phyloP scores from a whole-genome alignment of 2,888 invertebrate species.

The Lumbricus terrestris region DNA sequence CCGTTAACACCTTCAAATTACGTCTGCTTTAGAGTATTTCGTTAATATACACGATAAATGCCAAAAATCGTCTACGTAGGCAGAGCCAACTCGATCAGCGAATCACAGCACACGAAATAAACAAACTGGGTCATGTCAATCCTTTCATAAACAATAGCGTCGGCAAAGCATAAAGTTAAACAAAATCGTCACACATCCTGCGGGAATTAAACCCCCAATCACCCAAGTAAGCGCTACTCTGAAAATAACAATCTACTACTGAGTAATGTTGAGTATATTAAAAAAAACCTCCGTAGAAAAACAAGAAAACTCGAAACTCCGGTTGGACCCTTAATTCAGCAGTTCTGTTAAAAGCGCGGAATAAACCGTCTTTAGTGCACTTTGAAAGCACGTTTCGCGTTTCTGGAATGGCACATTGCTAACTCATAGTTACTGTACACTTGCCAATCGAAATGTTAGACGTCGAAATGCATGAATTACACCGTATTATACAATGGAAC shows the following conservation, averaged over 20 bases:
- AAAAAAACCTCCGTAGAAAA: neutral
- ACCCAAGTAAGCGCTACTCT: neutral
- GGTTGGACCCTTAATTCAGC: neutral
- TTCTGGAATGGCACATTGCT: neutral
- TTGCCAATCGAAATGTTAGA: neutral
- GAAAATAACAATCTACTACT: neutral
- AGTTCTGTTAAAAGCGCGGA: neutral
- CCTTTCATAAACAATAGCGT: neutral
- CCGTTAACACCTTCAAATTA: neutral
- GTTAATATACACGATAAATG: neutral
- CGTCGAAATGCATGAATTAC: neutral
- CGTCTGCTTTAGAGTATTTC: neutral
- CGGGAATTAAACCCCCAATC: neutral
- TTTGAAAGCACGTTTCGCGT: constrained; percentile 3
- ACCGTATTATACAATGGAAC: neutral
- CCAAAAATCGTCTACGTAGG: neutral
- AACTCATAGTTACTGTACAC: neutral
- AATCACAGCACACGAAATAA: neutral
- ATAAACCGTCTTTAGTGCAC: neutral
- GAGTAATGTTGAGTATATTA: constrained; percentile 3
- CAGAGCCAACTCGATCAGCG: neutral
- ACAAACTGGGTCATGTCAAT: neutral
- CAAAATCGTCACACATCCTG: neutral
- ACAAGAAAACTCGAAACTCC: neutral
- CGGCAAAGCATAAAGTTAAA: neutral